Evolutionary conservation across 2,797 vertebrate genomes (phyloP).

Genomic region (Spinibarbus caldwelli): DNA sequence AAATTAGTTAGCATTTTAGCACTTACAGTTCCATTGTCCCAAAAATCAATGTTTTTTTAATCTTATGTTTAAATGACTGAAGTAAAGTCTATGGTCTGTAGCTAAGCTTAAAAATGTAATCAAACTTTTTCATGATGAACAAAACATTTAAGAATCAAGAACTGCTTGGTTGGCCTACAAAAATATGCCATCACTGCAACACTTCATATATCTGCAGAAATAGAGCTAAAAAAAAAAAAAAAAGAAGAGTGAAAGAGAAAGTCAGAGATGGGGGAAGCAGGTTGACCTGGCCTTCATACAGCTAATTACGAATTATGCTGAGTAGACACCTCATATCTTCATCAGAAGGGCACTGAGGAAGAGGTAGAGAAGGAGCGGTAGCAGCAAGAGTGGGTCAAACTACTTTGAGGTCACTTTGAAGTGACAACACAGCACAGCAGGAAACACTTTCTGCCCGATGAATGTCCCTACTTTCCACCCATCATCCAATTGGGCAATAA

Average conservation of each 20-base stretch:
- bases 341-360: conserved; percentile 4
- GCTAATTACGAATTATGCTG: conserved; percentile 28
- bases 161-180: not conserved
- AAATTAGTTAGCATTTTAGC: not conserved
- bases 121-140: not conserved
- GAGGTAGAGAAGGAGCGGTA: conserved; percentile 12
- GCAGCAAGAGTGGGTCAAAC: conserved; percentile 4
- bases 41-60: not conserved
- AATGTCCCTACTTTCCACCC: not conserved
- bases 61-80: not conserved
- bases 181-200: not conserved
- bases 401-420: conserved; percentile 40
- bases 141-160: not conserved
- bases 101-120: not conserved
- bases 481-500: not conserved
- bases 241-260: conserved; percentile 11
- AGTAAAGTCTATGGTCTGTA: not conserved
- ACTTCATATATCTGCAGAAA: not conserved
- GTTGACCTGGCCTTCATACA: conserved; percentile 21
- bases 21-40: not conserved
- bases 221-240: not conserved
- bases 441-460: not conserved
- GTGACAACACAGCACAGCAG: conserved; percentile 24
- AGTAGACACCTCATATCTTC: conserved; percentile 17
- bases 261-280: not conserved